Evolutionary conservation across 2,797 vertebrate genomes (phyloP).

Genomic region (Rachycentron canadum): DNA sequence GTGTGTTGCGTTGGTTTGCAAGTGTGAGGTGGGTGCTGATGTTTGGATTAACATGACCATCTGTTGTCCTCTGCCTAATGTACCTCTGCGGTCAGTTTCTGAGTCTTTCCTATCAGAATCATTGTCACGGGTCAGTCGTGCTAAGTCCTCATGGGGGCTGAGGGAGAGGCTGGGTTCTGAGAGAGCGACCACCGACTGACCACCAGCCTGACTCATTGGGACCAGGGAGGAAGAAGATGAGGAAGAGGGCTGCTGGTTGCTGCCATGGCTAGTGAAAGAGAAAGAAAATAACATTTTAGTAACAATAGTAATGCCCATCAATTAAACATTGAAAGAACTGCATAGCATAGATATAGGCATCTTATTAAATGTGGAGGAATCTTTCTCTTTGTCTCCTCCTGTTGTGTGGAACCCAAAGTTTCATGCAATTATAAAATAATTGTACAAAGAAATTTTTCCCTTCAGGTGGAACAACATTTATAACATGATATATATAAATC

Average conservation of each 20-base stretch:
- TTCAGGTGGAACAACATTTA: too few relatives aligned
- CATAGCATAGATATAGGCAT: too few relatives aligned
- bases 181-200: conserved; percentile 48
- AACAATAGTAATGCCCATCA: neutral
- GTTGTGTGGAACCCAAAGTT: too few relatives aligned
- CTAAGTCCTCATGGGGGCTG: conserved; percentile 42
- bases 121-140: conserved; percentile 12
- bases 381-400: too few relatives aligned
- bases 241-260: conserved; percentile 78
- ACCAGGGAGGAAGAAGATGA: conserved; percentile 76
- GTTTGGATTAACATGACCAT: conserved; percentile 58
- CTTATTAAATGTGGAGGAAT: too few relatives aligned
- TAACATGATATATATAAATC: too few relatives aligned
- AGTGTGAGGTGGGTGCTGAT: conserved; percentile 49
- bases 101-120: conserved; percentile 29
- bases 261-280: conserved; percentile 47
- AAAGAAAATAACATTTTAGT: neutral
- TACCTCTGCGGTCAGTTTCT: conserved; percentile 41
- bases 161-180: conserved; percentile 55
- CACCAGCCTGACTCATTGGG: conserved; percentile 63
- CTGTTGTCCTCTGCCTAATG: conserved; percentile 50
- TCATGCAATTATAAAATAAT: too few relatives aligned
- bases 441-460: too few relatives aligned
- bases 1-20: conserved; percentile 36
- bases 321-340: too few relatives aligned